Percentiles rank a stretch among this genome's conserved stretches.
Evolutionary conservation across 2,797 vertebrate species (phyloP).

Genomic region (Oreochromis mossambicus): DNA sequence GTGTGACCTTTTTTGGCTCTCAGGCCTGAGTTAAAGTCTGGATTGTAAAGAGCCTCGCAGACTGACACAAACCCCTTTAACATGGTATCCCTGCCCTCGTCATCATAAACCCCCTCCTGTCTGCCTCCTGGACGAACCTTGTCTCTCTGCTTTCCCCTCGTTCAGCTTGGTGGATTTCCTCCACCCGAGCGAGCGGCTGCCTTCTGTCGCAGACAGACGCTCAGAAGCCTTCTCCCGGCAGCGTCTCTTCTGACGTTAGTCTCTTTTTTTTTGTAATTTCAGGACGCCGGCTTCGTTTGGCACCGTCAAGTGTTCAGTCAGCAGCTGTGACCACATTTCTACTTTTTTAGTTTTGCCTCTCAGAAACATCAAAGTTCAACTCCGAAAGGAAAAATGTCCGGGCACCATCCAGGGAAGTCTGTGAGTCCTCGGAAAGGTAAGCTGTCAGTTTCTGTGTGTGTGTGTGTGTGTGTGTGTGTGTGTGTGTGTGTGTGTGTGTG

Average conservation of each 20-base stretch:
- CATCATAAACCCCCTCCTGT: neutral
- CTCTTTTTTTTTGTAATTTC: neutral
- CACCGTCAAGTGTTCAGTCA: conserved; percentile 14
- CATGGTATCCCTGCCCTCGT: neutral
- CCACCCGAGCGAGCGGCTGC: neutral
- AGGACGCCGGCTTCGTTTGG: conserved; percentile 17
- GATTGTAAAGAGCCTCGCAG: neutral
- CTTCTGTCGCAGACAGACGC: neutral
- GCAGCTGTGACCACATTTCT: conserved; percentile 5
- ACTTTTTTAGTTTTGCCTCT: neutral
- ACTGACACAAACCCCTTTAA: neutral
- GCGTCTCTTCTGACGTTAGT: neutral
- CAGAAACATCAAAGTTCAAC: neutral
- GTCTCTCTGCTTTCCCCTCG: neutral
- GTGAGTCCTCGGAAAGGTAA: neutral
- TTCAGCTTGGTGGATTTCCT: neutral
- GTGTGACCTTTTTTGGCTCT: neutral
- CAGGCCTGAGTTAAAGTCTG: neutral
- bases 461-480: neutral
- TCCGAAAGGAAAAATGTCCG: neutral
- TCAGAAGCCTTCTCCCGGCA: conserved; percentile 12
- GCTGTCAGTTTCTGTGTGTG: neutral
- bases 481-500: neutral
- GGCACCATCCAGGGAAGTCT: neutral
- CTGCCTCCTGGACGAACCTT: neutral